Evolutionary conservation across 1,140 invertebrate genomes (phyloP), one percentile per base, ranked within the genome.

Genomic region (Whitmania pigra): DNA sequence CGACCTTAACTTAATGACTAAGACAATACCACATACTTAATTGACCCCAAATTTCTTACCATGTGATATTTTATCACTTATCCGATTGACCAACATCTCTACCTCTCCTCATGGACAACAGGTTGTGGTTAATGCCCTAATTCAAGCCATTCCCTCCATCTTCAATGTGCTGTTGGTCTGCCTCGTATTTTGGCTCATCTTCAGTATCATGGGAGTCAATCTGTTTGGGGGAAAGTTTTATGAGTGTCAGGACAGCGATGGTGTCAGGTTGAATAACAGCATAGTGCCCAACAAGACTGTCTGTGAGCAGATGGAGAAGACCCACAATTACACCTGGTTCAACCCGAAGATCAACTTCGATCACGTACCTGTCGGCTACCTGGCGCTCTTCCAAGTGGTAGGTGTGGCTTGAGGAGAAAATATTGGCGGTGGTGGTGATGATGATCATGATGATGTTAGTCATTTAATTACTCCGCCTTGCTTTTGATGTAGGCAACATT

Each of bases 261-360:
- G 73, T 6, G 60, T 55, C 36, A 67, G 36, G 67, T 5, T 93
- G 40, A 92, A 89, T 79, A 87, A 87, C 77, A 89, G 91, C 82
- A 91, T 92, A 73, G 92, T 94, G 77, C 67, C 71, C 9, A 94
- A 94, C 80, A 90, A 90, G 77, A 91, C 90, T 15, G 73, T 75
- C 7, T 63, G 57, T 18, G 11, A 25, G 3, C 11, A 18, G 18
- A 22, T 63, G 57, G 57, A 22, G n/a, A 27, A 71, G 17, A 25
- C 70, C 9, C 20, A 40, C 13, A 94, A 94, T 80, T 90, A 90
- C 77, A 91, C 90, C 22, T 99, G 95, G 95, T 88, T 90, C 82
- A 97, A 97, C 84, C 93, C 93, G 53, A 88, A 88, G 74, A 95
- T 99, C 88, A 97, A 97, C 84, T 99, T 98, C 83, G 95, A 99